These are phyloP conservation scores for Himalopsyche kuldschensis DNA, from an alignment of 2,888 invertebrate genomes.

Conservation along the genomic window DNA sequence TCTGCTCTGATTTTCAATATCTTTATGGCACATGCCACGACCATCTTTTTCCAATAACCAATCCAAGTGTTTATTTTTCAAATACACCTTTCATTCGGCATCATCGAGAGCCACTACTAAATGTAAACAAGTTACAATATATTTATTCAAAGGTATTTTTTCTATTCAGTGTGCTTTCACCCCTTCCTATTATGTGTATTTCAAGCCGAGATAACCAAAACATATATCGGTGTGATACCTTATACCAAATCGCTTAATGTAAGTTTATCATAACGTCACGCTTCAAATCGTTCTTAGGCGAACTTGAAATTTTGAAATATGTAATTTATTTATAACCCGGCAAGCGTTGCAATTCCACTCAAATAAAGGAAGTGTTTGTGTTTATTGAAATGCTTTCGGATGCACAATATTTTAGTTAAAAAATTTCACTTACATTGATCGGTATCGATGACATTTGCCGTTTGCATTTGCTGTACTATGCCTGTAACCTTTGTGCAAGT, in stretches of 20 bases:
- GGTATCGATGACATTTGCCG: too few relatives aligned
- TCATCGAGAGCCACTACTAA: slow-evolving; percentile 27
- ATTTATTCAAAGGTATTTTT: slow-evolving; percentile 24
- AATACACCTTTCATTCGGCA: slow-evolving; percentile 26
- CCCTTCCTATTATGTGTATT: slow-evolving; percentile 20
- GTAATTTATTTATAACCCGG: too few relatives aligned
- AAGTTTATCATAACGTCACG: too few relatives aligned
- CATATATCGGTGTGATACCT: not conserved
- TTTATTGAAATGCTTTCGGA: too few relatives aligned
- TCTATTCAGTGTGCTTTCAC: slow-evolving; percentile 16
- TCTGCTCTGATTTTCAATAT: slow-evolving; percentile 30
- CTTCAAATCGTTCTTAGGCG: too few relatives aligned
- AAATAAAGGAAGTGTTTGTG: too few relatives aligned
- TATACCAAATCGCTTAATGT: not conserved
- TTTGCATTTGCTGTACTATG: too few relatives aligned
- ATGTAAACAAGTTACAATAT: slow-evolving; percentile 31
- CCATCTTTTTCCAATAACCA: slow-evolving; percentile 8
- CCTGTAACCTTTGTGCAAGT: too few relatives aligned
- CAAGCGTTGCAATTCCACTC: too few relatives aligned
- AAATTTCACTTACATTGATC: too few relatives aligned
- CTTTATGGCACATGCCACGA: slow-evolving; percentile 32
- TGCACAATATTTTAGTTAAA: too few relatives aligned
- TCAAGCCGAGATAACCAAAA: not conserved
- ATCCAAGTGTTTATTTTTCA: slow-evolving; percentile 22
- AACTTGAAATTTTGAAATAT: too few relatives aligned